Base-by-base conservation (phyloP, 2,797 vertebrate species). In the Decapterus maruadsi region DNA sequence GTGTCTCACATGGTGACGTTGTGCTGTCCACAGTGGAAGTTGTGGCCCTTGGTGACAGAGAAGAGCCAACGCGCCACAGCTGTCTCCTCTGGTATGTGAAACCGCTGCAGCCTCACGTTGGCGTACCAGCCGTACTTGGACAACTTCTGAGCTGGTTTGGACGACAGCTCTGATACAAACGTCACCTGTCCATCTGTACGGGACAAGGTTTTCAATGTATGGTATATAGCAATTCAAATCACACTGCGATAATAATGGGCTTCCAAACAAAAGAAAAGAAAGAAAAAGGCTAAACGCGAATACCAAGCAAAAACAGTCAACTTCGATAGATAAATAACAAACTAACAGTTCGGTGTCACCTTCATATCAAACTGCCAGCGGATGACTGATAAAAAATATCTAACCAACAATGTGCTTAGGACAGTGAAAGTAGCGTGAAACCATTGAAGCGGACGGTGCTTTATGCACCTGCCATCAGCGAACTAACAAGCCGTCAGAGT, bases 51-150 rank as follows among this genome's bases (percentile, higher is more conserved):
- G 46, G 95, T 96, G 0, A 94, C 95, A 0, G 96, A 94, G 61
- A 99, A 95, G 1, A 97, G 89, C 97, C 97, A 99, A 61, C 94
- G 95, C 1, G 97, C 95, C 34, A 96, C 68, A 46, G 97, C 94
- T 0, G 96, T 94, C 63, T 97, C 96, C 10, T 97, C 93, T 0
- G 97, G 97, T 19, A 99, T 95, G 0, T 60, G 93, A 90, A 99
- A 99, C 84, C 90, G 95, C 92, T 97, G 97, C 77, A 99, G 93
- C 56, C 96, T 95, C 60, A 95, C 94, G 0, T 94, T 98, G 29
- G 97, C 97, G 0, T 96, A 99, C 97, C 97, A 98, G 73, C 92
- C 95, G 75, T 98, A 99, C 88, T 95, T 96, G 20, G 97, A 96
- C 80, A 99, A 84, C 83, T 93, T 96, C 94, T 99, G 97, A 0